Conservation (phyloP, 2,888 invertebrate species). For the Amphipoea lucens region DNA sequence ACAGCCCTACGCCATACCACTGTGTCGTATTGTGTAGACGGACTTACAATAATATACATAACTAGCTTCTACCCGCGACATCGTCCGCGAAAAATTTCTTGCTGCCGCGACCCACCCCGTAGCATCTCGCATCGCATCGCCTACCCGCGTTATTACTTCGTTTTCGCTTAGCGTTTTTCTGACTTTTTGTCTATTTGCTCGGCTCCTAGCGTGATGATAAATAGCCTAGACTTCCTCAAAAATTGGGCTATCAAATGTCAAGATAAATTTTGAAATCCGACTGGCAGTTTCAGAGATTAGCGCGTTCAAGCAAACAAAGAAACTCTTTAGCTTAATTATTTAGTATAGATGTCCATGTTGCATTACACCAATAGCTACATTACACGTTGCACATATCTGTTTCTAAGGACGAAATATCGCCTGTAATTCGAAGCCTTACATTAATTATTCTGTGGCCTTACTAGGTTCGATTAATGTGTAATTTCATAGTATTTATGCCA, state of each 20-base stretch:
- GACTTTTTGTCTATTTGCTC: background rate
- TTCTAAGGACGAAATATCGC: slow-evolving; percentile 4
- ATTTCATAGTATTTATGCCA: slow-evolving; percentile 45
- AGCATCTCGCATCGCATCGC: no score
- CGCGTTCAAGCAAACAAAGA: no score
- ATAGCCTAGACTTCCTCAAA: no score
- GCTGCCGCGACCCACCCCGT: background rate
- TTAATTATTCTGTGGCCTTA: background rate
- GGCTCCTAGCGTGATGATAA: background rate
- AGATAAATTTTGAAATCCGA: no score
- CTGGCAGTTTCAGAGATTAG: no score
- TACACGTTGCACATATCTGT: slow-evolving; percentile 3
- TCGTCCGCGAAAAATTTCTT: background rate
- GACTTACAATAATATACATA: background rate
- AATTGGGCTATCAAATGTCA: no score
- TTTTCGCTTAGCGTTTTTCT: background rate
- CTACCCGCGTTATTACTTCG: background rate
- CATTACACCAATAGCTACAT: background rate
- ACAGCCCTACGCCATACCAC: background rate
- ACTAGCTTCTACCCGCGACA: background rate
- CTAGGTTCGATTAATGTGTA: slow-evolving; percentile 25
- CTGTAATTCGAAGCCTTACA: slow-evolving; percentile 4
- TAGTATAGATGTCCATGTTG: background rate
- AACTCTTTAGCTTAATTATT: no score
- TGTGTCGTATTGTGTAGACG: background rate